Percentiles rank a stretch among this genome's conserved stretches.
phyloP scores from a whole-genome alignment of 2,888 invertebrate genomes.

The Hirtodrosophila alboralis region DNA sequence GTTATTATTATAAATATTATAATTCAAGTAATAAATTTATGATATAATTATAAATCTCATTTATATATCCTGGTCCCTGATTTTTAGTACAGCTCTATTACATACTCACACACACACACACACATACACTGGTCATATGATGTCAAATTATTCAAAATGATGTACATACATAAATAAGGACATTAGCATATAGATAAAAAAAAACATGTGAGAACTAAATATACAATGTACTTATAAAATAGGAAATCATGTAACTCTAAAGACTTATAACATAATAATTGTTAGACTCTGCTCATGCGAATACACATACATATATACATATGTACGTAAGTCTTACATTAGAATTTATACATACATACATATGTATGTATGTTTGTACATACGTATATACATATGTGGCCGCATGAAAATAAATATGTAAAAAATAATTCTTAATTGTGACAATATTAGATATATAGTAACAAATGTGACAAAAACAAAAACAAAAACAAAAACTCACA shows the following conservation, averaged over 20 bases:
- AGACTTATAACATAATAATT: slow-evolving; percentile 16
- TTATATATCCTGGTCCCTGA: too few species aligned
- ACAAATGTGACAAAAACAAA: slow-evolving; percentile 20
- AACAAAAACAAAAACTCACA: too few species aligned
- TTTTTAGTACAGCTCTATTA: too few species aligned
- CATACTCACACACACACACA: too few species aligned
- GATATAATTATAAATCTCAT: too few species aligned
- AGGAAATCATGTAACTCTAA: slow-evolving; percentile 14
- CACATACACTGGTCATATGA: too few species aligned
- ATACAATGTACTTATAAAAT: slow-evolving; percentile 2
- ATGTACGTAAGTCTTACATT: not conserved
- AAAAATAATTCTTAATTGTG: slow-evolving; percentile 14
- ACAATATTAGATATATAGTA: slow-evolving; percentile 25
- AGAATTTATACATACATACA: not conserved
- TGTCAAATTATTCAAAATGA: slow-evolving; percentile 1
- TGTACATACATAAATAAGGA: slow-evolving; percentile 3
- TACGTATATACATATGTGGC: not conserved
- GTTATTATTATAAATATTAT: too few species aligned
- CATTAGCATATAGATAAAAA: slow-evolving; percentile 1
- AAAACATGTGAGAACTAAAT: slow-evolving; percentile 26
- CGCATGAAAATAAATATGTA: slow-evolving; percentile 1
- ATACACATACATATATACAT: not conserved
- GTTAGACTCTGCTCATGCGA: not conserved
- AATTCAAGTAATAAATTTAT: too few species aligned
- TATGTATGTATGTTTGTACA: slow-evolving; percentile 5